Base-by-base conservation (phyloP, 2,888 invertebrate species). In the Pedicia rivosa region DNA sequence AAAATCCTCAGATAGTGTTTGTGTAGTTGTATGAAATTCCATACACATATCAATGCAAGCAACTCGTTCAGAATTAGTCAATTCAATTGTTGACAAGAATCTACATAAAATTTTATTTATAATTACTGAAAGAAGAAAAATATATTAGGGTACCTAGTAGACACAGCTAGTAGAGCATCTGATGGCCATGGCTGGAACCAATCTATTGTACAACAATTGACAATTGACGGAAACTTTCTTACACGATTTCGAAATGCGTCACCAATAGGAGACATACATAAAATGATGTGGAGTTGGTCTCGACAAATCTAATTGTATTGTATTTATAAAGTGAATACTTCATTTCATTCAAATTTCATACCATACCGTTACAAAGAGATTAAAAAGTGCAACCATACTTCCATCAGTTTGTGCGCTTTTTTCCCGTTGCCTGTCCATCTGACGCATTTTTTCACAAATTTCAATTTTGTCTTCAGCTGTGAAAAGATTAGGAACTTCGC, bases 101-200 rank as follows among this genome's bases (percentile, higher is more conserved):
- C 79, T 62, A 17, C 22, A 32, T 15, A 22, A 33, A n/a, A 15
- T 13, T 15, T 15, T 12, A 16, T 13, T 20, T 12, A 7, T 15
- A 14, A 17, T 10, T 15, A 14, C 8, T 9, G 6, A 6, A 14
- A 16, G 5, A 7, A 15, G 5, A 19, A 17, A n/a, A 29, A 28
- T 10, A 15, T 54, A 5, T 10, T 5, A 5, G 27, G 3, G 8
- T 10, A 27, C 36, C 33, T 63, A 2, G 76, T 79, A 0, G 92
- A 86, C 1, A 92, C 91, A 1, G 91, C 91, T 30, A 86, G 59
- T 20, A 94, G 57, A 2, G 92, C 92, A 59, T 94, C 92, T 50
- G 83, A 74, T 1, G 95, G 94, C 95, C 95, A 94, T 35, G 83
- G 71, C 75, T 87, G 88, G 58, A 92, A 87, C 92, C 92, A 92